Conservation (phyloP, 2,888 invertebrate genomes). For the Peribatodes rhomboidaria region DNA sequence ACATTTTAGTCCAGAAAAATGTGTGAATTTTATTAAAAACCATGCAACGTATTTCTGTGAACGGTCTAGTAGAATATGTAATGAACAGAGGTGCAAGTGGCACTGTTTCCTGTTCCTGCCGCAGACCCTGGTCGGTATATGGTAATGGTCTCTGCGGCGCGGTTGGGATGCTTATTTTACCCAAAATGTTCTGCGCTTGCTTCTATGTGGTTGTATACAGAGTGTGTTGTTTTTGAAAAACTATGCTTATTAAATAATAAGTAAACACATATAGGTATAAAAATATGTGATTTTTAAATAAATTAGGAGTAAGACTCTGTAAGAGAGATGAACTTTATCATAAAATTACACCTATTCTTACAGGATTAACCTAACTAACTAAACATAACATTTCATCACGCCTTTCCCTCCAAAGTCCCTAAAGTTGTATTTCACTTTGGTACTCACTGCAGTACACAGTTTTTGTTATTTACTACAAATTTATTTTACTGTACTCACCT, state of each 20-base stretch:
- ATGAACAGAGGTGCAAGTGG: conserved; percentile 41
- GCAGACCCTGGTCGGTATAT: conserved; percentile 41
- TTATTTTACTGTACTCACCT: neutral
- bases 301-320: neutral
- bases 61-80: conserved; percentile 9
- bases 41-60: neutral
- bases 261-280: no score
- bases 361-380: no score
- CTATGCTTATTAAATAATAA: no score
- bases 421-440: no score
- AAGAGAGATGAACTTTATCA: no score
- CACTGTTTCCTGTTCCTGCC: conserved; percentile 46
- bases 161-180: conserved; percentile 52
- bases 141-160: conserved; percentile 49
- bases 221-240: neutral
- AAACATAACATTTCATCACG: no score
- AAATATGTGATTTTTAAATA: no score
- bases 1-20: no score
- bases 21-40: no score
- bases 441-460: no score
- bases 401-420: no score
- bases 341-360: no score
- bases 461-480: neutral
- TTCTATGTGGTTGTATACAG: conserved; percentile 17
- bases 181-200: conserved; percentile 39